A percentile compares a stretch with the other conserved stretches of the same genome.
These are phyloP conservation scores for Athalia cordata DNA, from an alignment of 2,888 invertebrate species.

Conservation along the genomic window DNA sequence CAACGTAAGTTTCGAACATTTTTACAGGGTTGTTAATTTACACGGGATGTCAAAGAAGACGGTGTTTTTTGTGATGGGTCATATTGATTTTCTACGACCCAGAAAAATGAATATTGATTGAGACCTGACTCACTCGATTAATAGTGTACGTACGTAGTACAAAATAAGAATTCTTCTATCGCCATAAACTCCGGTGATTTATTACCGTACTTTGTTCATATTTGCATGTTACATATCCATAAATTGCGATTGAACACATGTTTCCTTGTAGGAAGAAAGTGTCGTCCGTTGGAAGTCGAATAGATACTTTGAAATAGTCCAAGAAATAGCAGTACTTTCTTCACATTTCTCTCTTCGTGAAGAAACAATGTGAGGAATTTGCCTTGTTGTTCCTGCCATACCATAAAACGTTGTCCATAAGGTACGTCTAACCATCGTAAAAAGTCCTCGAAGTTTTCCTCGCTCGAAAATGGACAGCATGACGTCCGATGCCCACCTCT, in stretches of 20 bases:
- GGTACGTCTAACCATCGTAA: background rate
- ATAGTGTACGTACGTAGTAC: too few species aligned
- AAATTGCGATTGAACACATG: too few species aligned
- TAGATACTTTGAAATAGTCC: too few species aligned
- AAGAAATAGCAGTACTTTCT: too few species aligned
- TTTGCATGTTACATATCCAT: background rate
- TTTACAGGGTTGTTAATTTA: background rate
- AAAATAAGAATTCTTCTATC: too few species aligned
- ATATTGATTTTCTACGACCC: background rate
- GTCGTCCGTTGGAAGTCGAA: too few species aligned
- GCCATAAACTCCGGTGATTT: background rate
- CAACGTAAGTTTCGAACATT: constrained; percentile 19
- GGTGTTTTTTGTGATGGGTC: background rate
- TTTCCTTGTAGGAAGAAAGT: too few species aligned
- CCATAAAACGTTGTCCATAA: background rate
- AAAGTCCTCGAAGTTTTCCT: constrained; percentile 9
- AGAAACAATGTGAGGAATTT: background rate
- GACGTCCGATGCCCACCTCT: constrained; percentile 4
- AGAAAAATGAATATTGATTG: constrained; percentile 12
- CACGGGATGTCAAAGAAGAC: constrained; percentile 1
- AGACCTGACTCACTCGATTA: too few species aligned
- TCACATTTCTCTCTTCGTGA: background rate
- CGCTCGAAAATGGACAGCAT: background rate
- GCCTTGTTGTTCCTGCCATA: background rate
- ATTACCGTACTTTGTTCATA: too few species aligned